These are phyloP conservation scores for human DNA, from an alignment of 2,113 vertebrate species.

Conservation along the genomic window GRCh38 chr1:193190001-193190500, in stretches of 20 bases:
- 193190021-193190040: neutral
- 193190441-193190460: neutral
- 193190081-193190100: neutral
- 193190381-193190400: neutral
- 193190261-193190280: neutral
- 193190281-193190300: neutral
- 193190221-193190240: neutral
- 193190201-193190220: conserved; percentile 6
- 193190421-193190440: conserved; percentile 1
- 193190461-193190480: neutral
- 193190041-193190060: neutral
- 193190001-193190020: neutral
- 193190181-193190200: neutral
- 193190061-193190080: neutral
- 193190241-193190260: neutral
- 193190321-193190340: neutral
- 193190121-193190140: neutral
- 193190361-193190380: neutral
- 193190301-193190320: conserved; percentile 17
- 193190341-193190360: neutral
- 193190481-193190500: neutral
- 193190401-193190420: neutral
- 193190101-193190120: neutral
- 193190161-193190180: neutral
- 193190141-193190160: neutral